Conservation (phyloP, 1,140 invertebrate species). For the Caerostris darwini region DNA sequence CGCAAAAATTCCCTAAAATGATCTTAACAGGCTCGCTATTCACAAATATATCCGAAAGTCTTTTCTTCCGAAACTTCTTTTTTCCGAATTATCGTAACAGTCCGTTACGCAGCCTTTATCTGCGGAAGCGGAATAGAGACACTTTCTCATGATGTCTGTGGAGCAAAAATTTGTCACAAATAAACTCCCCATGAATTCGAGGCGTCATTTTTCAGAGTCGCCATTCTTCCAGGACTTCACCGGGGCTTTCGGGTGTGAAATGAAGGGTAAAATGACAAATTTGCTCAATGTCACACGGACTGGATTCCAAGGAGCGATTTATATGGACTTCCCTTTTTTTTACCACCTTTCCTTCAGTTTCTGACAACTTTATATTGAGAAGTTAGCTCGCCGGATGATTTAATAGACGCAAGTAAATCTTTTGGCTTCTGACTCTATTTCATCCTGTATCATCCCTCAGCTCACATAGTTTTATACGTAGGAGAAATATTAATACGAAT, state of each 20-base stretch:
- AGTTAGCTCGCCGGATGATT: background rate
- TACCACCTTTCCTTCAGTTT: background rate
- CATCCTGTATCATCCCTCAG: too few relatives aligned
- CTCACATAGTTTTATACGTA: too few relatives aligned
- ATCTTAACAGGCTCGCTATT: too few relatives aligned
- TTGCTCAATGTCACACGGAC: background rate
- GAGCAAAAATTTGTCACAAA: conserved; percentile 7
- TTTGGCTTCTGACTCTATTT: background rate
- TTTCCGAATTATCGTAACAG: background rate
- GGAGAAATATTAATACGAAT: too few relatives aligned
- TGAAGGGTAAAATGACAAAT: conserved; percentile 34
- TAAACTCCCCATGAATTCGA: conserved; percentile 16
- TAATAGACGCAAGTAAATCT: background rate
- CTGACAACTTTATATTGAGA: background rate
- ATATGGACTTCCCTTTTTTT: background rate
- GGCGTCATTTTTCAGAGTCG: conserved; percentile 17
- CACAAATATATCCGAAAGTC: too few relatives aligned
- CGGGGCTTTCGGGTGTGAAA: background rate
- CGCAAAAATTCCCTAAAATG: too few relatives aligned
- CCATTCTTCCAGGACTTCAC: background rate
- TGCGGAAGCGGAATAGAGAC: background rate
- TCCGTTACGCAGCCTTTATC: background rate
- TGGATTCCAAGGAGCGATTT: conserved; percentile 30
- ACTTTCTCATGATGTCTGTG: background rate
- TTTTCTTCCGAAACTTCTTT: background rate